Evolutionary conservation across 2,888 invertebrate genomes (phyloP), one percentile per base, ranked within the genome.

Genomic region (Drosophila colorata): DNA sequence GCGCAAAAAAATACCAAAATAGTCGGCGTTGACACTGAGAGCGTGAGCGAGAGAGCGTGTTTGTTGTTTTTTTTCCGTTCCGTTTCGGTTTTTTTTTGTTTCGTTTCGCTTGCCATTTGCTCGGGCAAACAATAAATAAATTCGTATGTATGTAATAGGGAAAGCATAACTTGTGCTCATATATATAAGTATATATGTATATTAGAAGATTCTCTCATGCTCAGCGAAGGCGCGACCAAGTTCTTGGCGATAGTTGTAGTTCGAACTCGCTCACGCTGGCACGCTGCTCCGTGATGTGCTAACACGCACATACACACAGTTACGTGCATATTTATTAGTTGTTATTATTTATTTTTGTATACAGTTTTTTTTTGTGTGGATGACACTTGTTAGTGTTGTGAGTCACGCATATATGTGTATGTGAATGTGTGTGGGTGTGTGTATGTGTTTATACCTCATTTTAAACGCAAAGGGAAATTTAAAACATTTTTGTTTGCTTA

Each of bases 171-270:
- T 63, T 63, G 56, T 67, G 58, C 53, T 28, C 9, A 28, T 28
- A 49, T 51, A 43, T 35, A 51, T 68, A 14, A 16, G 28, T 35
- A 33, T 57, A n/a, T 63, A 9, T 57, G 48, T 75, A 37, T 69
- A 69, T 74, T 78, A 76, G 71, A 78, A 84, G 78, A 74, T 80
- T 80, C 80, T 77, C 78, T 80, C 77, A 64, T 73, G 77, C 73
- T 77, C 53, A 43, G 61, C 20, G 69, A 48, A 33, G 46, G 69
- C 60, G 11, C 11, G 70, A 52, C 68, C 63, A 51, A 74, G 51
- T 68, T 74, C 63, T 73, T 60, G 52, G 73, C 74, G 77, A 77
- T 75, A 75, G 74, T 75, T 75, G 73, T 75, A 73, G 69, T 75
- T 75, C 56, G 74, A 77, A 75, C 74, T 77, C 68, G 74, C 69